These are phyloP conservation scores for Scaptomyza polygonia DNA, from an alignment of 2,888 invertebrate genomes.

Conservation along the genomic window DNA sequence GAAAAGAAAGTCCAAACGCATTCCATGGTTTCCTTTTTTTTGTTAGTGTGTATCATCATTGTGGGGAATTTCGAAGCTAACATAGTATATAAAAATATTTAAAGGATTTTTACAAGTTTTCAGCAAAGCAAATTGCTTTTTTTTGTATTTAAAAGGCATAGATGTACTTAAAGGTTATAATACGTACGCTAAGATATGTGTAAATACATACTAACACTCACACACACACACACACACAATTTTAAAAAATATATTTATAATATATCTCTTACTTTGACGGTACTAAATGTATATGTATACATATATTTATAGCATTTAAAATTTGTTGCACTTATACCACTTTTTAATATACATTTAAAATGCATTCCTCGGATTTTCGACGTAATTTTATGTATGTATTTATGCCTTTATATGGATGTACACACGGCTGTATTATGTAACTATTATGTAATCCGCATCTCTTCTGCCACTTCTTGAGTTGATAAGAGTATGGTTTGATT, in stretches of 20 bases:
- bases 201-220: conserved; percentile 27
- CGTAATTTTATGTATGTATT: conserved; percentile 37
- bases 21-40: not conserved
- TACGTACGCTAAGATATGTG: conserved; percentile 14
- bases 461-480: conserved; percentile 31
- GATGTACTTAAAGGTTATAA: conserved; percentile 13
- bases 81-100: not conserved
- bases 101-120: conserved; percentile 43
- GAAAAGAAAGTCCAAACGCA: conserved; percentile 9
- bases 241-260: conserved; percentile 23
- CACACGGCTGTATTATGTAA: conserved; percentile 19
- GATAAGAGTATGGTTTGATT: conserved; percentile 24
- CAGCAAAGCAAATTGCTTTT: conserved; percentile 37
- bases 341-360: conserved; percentile 47
- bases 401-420: conserved; percentile 33
- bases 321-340: conserved; percentile 52
- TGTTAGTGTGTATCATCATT: conserved; percentile 23
- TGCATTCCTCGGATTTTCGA: conserved; percentile 39
- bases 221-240: no score
- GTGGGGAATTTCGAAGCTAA: conserved; percentile 28
- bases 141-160: conserved; percentile 27
- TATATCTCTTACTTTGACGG: conserved; percentile 10
- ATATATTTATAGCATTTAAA: conserved; percentile 24
- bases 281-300: conserved; percentile 25
- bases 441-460: conserved; percentile 14